phyloP scores from a whole-genome alignment of 2,797 vertebrate species.

The Intellagama lesueurii region DNA sequence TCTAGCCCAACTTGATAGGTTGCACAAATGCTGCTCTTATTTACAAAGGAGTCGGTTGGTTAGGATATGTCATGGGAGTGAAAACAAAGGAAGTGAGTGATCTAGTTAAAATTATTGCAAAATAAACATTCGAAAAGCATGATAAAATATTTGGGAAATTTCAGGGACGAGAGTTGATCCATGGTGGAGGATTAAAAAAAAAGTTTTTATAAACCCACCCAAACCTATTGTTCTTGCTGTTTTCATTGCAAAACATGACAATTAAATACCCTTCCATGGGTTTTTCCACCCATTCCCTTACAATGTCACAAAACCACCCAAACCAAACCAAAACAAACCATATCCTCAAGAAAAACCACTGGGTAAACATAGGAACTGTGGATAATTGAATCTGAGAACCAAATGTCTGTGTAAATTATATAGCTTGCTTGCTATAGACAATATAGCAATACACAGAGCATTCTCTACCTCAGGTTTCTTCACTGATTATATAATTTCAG shows the following conservation, averaged over 20 bases:
- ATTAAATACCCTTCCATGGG: conserved; percentile 23
- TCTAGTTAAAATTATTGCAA: background rate
- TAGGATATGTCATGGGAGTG: fast-evolving
- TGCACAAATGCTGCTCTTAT: conserved; percentile 50
- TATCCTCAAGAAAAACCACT: background rate
- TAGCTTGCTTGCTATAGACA: conserved; percentile 38
- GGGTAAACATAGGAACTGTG: background rate
- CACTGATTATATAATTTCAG: background rate
- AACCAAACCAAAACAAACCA: background rate
- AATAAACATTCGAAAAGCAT: conserved; percentile 18
- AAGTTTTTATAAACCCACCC: conserved; percentile 27
- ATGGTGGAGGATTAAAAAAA: conserved; percentile 18
- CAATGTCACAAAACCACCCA: conserved; percentile 3
- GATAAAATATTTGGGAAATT: conserved; percentile 12
- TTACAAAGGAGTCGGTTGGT: conserved; percentile 28
- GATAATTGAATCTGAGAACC: background rate
- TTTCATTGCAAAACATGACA: conserved; percentile 58
- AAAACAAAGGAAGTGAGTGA: conserved; percentile 32
- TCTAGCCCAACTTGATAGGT: conserved; percentile 29
- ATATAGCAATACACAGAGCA: background rate
- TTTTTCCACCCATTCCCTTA: conserved; percentile 21
- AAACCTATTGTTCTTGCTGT: conserved; percentile 35
- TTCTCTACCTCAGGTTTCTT: conserved; percentile 10
- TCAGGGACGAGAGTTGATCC: conserved; percentile 29
- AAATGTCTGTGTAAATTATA: background rate